Evolutionary conservation across 2,113 vertebrate species (phyloP).

Genomic region (Zootoca vivipara): DNA sequence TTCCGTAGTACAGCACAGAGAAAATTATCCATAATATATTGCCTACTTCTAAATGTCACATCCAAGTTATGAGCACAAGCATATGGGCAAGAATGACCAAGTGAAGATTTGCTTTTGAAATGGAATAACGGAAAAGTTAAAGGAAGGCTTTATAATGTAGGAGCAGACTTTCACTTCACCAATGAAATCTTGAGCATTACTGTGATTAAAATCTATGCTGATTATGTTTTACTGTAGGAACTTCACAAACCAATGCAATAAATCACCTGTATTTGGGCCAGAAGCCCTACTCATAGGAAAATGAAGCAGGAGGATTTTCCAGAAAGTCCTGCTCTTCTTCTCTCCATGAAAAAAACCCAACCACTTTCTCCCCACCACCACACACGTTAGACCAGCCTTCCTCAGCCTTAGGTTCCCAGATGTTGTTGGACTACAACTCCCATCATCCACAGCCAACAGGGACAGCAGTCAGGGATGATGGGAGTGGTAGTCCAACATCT

Average conservation of each 20-base stretch:
- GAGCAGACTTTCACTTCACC: conserved; percentile 14
- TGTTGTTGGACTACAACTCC: too few species aligned
- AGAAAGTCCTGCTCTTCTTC: background rate
- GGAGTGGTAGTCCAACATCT: too few species aligned
- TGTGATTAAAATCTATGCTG: conserved; percentile 28
- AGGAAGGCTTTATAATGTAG: background rate
- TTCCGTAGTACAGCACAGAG: conserved; percentile 30
- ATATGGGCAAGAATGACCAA: background rate
- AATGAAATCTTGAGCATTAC: conserved; percentile 27
- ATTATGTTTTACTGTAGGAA: conserved; percentile 11
- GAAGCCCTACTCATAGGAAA: background rate
- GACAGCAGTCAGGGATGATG: too few species aligned
- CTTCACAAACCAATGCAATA: background rate
- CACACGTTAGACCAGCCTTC: too few species aligned
- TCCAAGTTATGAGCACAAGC: conserved; percentile 11
- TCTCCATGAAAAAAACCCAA: background rate
- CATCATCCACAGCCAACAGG: too few species aligned
- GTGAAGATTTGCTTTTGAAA: conserved; percentile 23
- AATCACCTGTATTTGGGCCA: background rate
- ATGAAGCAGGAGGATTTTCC: background rate
- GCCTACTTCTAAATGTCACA: conserved; percentile 24
- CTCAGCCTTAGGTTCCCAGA: too few species aligned
- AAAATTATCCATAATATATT: conserved; percentile 19
- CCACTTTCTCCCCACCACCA: too few species aligned
- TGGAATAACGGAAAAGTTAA: conserved; percentile 35